Conservation (phyloP, 2,888 invertebrate species). For the Fissipunctia ypsillon region DNA sequence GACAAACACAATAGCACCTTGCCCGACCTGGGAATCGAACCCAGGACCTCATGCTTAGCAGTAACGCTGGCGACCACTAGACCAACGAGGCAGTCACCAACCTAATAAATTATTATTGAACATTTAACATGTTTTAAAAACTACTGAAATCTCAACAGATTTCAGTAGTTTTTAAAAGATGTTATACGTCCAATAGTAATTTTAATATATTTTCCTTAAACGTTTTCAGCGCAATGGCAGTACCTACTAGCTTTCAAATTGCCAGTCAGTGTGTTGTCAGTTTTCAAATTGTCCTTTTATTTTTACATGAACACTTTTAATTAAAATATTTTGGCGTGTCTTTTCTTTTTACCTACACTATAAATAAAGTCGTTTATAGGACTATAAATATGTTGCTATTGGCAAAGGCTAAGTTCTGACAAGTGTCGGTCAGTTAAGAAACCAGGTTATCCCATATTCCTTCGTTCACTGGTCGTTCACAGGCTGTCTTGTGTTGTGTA, state of each 20-base stretch:
- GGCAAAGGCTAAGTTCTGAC: not conserved
- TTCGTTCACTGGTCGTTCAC: not conserved
- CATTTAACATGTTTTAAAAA: no score
- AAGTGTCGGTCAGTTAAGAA: conserved; percentile 3
- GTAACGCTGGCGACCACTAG: not conserved
- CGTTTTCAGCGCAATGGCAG: not conserved
- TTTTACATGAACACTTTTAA: not conserved
- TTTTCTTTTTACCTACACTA: not conserved
- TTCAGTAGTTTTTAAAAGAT: not conserved
- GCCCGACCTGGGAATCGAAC: not conserved
- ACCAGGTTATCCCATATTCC: conserved; percentile 38
- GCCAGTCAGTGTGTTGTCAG: no score
- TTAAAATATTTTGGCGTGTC: not conserved
- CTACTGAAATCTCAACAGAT: no score
- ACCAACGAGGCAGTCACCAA: not conserved
- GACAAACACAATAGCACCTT: no score
- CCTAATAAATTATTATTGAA: no score
- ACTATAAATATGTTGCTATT: not conserved
- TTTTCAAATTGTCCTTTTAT: not conserved
- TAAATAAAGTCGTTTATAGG: not conserved
- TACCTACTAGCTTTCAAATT: not conserved
- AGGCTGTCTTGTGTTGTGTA: conserved; percentile 11
- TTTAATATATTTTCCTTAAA: not conserved
- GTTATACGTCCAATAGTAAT: not conserved
- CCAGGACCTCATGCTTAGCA: not conserved